Evolutionary conservation across 2,797 vertebrate species (phyloP), one percentile per base, ranked within the genome.

Genomic region (Bovichtus diacanthus): DNA sequence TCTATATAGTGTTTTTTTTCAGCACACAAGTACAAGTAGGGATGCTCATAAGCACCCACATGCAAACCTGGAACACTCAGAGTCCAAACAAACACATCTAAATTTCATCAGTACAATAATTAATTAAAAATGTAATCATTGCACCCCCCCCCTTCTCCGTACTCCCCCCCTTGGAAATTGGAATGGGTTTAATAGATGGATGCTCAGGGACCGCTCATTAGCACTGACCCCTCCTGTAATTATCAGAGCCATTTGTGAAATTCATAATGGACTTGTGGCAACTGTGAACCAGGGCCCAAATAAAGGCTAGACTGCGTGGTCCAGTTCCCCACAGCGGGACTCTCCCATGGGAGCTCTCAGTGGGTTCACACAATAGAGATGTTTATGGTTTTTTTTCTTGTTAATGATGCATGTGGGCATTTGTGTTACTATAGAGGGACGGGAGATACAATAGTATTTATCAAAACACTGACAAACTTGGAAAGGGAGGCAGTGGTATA

Each of bases 231-330:
- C 85, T 94, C 78, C 75, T 81, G 86, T 95, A 95, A 96, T 96
- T 95, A 95, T 93, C 88, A 81, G 91, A 95, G 94, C 94, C 94
- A 96, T 95, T 96, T 95, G 93, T 94, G 90, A 93, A 92, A 93
- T 95, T 91, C 90, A 92, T 94, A 95, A 95, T 94, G 91, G 93
- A 94, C 89, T 93, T 89, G 87, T 90, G 87, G 88, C 85, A 90
- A 93, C 92, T 88, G 89, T 89, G 90, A 93, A 92, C 88, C 92
- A 82, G 87, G 88, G 78, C 85, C 88, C 91, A 85, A 90, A 94
- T 90, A 89, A 92, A 90, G 90, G 89, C 85, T 85, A 82, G 87
- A 91, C 90, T 90, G 86, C 69, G 78, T 87, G 85, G 88, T 93
- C 90, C 93, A 86, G 84, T 82, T 83, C 67, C 62, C 55, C 88